A percentile compares a stretch with the other conserved stretches of the same genome.
phyloP scores from a whole-genome alignment of 2,888 invertebrate species.

The Hyalella azteca region DNA sequence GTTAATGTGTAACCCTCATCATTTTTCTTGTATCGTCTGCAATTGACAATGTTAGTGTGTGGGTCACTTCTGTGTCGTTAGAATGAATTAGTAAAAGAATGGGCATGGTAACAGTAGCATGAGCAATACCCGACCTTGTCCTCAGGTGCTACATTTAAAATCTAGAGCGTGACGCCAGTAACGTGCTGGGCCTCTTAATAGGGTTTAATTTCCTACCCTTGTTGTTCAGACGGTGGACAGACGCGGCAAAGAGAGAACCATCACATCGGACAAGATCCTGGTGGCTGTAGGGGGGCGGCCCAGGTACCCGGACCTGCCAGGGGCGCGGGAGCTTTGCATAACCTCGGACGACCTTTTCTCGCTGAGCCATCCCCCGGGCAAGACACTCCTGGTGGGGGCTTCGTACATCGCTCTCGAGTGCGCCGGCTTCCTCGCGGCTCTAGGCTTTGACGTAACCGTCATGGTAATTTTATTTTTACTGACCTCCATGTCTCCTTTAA shows the following conservation, averaged over 20 bases:
- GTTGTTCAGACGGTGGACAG: conserved; percentile 61
- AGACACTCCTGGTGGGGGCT: conserved; percentile 69
- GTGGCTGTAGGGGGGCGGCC: conserved; percentile 68
- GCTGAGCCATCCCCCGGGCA: conserved; percentile 66
- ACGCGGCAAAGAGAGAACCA: conserved; percentile 62
- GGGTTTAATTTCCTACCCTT: too few relatives aligned
- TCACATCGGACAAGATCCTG: conserved; percentile 65
- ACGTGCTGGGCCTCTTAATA: too few relatives aligned
- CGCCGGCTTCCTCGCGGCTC: conserved; percentile 67
- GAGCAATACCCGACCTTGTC: too few relatives aligned
- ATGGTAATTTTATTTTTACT: conserved; percentile 63
- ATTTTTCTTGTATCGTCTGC: too few relatives aligned
- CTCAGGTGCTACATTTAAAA: too few relatives aligned
- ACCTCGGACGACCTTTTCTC: conserved; percentile 70
- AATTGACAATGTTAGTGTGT: too few relatives aligned
- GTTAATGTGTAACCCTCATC: too few relatives aligned
- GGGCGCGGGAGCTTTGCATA: conserved; percentile 66
- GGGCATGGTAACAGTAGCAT: too few relatives aligned
- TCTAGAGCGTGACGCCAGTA: too few relatives aligned
- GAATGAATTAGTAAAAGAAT: too few relatives aligned
- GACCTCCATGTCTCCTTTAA: neutral
- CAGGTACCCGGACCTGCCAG: conserved; percentile 64
- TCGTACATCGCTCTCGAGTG: conserved; percentile 70
- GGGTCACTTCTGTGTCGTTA: too few relatives aligned
- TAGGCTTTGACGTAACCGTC: conserved; percentile 64